Base-by-base conservation (phyloP, 1,140 invertebrate genomes). In the Cryptotermes secundus region DNA sequence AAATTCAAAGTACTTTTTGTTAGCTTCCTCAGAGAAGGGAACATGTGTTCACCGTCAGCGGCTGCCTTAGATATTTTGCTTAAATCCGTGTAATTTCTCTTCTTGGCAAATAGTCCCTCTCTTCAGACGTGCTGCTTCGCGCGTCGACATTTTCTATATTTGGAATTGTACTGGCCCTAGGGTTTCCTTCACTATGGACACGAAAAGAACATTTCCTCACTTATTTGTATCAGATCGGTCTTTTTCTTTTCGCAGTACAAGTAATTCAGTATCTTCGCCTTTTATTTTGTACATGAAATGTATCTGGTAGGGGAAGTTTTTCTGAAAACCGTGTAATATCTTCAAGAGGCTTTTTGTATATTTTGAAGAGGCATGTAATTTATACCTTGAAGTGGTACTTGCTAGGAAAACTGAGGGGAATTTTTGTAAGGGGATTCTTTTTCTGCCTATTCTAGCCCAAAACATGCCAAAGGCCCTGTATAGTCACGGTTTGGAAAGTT, bases 321-420 rank as follows among this genome's bases (percentile, higher is more conserved):
- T 72, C n/a, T 72, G 31, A 72, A 72, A 72, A 72, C 59, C 59
- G 59, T 72, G n/a, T 72, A 72, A 72, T 72, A 31, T n/a, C n/a
- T 72, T 72, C 7, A 26, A 72, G 59, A 31, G n/a, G 2, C 59
- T 72, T 72, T 72, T 72, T 72, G 59, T 72, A 14, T 72, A 31
- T n/a, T n/a, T 16, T 72, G 59, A 72, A 72, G 59, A 72, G 59
- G 59, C 59, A 31, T 72, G 59, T 72, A 72, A 72, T 72, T 72
- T 72, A 72, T 72, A 72, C 59, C n/a, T 31, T 72, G n/a, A n/a
- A 72, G 59, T 72, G 26, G 59, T 72, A 72, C 59, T 31, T n/a
- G n/a, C 59, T 10, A 6, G n/a, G 26, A 6, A 38, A 38, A 12
- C 45, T 49, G 14, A 22, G 59, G n/a, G n/a, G 59, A 72, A 31